Conservation (phyloP, 2,888 invertebrate species). For the Mylabris sibirica region DNA sequence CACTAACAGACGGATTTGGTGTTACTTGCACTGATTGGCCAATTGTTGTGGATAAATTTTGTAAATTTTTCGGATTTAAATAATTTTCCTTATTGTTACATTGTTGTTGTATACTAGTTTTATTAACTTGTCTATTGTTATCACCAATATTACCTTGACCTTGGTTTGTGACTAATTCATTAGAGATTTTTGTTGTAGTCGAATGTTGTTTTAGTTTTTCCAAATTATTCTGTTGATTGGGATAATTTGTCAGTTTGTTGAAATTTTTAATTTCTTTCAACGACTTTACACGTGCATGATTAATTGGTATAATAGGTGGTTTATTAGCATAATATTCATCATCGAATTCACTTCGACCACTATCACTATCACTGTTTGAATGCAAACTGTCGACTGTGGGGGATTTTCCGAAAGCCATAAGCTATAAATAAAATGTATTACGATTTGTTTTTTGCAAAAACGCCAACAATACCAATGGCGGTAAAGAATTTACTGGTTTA, state of each 20-base stretch:
- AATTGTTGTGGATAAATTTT: background rate
- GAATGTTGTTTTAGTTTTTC: background rate
- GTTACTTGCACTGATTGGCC: too few species aligned
- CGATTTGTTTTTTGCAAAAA: background rate
- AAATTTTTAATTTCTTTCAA: background rate
- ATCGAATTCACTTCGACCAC: conserved; percentile 1
- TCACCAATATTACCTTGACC: background rate
- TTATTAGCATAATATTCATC: background rate
- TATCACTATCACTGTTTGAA: background rate
- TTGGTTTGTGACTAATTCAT: background rate
- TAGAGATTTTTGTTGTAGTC: background rate
- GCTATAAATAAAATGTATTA: background rate
- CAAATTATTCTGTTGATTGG: background rate
- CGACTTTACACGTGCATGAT: background rate
- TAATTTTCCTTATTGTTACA: background rate
- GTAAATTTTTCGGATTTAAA: background rate
- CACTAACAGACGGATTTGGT: too few species aligned
- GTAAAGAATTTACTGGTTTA: too few species aligned
- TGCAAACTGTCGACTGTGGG: background rate
- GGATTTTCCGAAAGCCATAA: background rate
- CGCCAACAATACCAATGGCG: too few species aligned
- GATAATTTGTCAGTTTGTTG: background rate
- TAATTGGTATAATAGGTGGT: background rate
- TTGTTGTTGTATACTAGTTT: background rate
- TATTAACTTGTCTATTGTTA: background rate